phyloP scores from a whole-genome alignment of 2,113 vertebrate genomes.

The Suncus etruscus region DNA sequence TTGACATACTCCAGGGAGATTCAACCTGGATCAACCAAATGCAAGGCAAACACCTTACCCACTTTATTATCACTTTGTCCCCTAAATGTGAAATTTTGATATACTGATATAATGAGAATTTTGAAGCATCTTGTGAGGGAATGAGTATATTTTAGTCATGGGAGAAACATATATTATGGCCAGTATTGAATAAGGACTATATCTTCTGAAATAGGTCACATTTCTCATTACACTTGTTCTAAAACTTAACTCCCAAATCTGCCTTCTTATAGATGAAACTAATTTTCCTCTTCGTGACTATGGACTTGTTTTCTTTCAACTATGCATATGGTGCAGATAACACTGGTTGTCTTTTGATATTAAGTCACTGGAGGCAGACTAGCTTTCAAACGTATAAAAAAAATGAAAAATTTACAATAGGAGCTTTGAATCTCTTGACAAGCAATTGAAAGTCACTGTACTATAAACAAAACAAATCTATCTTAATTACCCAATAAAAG shows the following conservation, averaged over 20 bases:
- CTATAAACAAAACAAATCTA: not conserved
- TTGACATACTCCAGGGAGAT: no score
- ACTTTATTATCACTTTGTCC: no score
- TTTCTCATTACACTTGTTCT: not conserved
- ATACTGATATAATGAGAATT: not conserved
- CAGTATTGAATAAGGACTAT: not conserved
- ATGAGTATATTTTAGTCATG: not conserved
- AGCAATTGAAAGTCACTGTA: not conserved
- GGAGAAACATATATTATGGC: not conserved
- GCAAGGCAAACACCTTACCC: no score
- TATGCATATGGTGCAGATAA: not conserved
- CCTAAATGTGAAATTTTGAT: not conserved
- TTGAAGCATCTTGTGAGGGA: not conserved
- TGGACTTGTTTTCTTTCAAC: not conserved
- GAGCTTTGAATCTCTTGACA: not conserved
- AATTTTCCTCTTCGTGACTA: not conserved
- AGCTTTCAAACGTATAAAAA: not conserved
- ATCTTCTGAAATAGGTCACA: not conserved
- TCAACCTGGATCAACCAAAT: no score
- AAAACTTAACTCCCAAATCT: not conserved
- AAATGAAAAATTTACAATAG: not conserved
- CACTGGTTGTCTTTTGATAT: not conserved
- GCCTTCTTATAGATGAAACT: not conserved
- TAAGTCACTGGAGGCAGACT: not conserved
- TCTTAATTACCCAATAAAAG: not conserved